Base-by-base conservation (phyloP, 2,113 vertebrate genomes). In the Oenanthe melanoleuca region DNA sequence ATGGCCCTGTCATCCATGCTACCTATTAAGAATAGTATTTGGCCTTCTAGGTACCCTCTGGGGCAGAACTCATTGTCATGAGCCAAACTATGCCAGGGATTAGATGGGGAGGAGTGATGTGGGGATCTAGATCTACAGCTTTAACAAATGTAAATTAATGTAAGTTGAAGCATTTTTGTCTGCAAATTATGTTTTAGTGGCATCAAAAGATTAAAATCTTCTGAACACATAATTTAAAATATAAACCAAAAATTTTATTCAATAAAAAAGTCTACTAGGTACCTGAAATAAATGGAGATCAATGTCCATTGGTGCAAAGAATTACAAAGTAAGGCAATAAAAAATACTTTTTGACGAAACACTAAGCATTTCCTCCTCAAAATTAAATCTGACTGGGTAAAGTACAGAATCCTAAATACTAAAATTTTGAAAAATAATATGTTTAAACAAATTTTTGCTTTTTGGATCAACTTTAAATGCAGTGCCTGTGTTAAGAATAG, bases 1-100 rank as follows among this genome's bases (percentile, higher is more conserved):
- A 9, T 1, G 2, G 1, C 15, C 21, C 16, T 37, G 13, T 63
- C 6, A 19, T 21, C 18, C 3, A 1, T 71, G 29, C 6, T 71
- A 80, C 25, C 3, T 53, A n/a, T 28, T 66, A 63, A 78, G 24
- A 80, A 65, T 11, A 12, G 11, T 15, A 40, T 73, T 80, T 83
- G 8, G 2, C 47, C 14, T 50, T 49, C 28, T 33, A 60, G 29
- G 23, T 44, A 53, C 8, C 6, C 5, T 59, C 25, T 38, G 28
- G 20, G 12, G 21, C 11, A 77, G 9, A 87, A 7, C 3, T 70
- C 17, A 53, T n/a, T 59, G 11, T 4, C 33, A 45, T 16, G 20
- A 79, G 7, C 9, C 38, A 61, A 87, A 78, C 49, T 29, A 4
- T 23, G 4, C 25, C 42, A 89, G 18, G 87, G 33, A 53, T 37